These are phyloP conservation scores for Galeopterus variegatus DNA, from an alignment of 2,113 vertebrate genomes.

Conservation along the genomic window DNA sequence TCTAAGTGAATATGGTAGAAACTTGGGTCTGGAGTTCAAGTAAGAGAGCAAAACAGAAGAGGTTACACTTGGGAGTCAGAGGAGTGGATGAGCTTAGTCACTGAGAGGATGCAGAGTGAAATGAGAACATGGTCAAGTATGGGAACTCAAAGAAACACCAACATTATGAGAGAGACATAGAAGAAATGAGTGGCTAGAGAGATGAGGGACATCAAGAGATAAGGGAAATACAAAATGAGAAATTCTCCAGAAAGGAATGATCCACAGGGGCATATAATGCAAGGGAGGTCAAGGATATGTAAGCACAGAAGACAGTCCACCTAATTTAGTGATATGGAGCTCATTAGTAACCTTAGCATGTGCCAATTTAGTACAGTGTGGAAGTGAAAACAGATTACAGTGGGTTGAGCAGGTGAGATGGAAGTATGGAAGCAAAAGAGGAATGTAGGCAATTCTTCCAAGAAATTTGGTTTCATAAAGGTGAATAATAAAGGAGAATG, in stretches of 20 bases:
- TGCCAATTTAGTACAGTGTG: background rate
- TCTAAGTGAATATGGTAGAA: background rate
- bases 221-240: background rate
- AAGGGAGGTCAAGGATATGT: background rate
- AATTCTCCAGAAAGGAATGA: background rate
- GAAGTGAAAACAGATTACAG: background rate
- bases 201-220: background rate
- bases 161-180: background rate
- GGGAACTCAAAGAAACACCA: background rate
- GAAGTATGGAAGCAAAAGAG: background rate
- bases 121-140: background rate
- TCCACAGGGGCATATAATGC: background rate
- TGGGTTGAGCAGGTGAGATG: background rate
- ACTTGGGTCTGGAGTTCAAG: background rate
- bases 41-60: slow-evolving; percentile 16
- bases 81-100: background rate
- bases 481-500: background rate
- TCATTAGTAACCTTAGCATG: background rate
- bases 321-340: background rate
- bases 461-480: background rate
- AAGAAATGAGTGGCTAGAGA: slow-evolving; percentile 6
- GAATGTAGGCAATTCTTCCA: background rate
- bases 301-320: background rate
- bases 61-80: background rate
- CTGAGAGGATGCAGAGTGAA: background rate